Conservation (phyloP, 2,113 vertebrate species). For the Phainopepla nitens region DNA sequence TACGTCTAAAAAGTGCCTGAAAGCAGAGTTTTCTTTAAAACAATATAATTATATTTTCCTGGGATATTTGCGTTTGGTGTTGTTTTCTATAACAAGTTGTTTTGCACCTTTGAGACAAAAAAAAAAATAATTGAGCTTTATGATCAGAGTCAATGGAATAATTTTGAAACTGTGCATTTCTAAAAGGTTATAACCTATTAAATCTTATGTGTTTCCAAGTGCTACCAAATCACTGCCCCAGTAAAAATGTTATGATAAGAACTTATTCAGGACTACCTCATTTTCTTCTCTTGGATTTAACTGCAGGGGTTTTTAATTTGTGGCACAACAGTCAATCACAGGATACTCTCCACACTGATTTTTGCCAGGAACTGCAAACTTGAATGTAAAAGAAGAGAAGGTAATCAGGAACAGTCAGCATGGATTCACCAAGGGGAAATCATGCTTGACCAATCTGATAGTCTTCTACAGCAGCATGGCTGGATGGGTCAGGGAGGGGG, state of each 20-base stretch:
- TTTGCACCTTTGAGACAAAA: not conserved
- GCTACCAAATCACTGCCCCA: not conserved
- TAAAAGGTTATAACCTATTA: not conserved
- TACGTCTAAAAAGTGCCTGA: not conserved
- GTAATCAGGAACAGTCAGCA: not conserved
- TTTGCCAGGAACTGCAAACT: not conserved
- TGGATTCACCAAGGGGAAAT: not conserved
- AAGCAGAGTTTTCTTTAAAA: not conserved
- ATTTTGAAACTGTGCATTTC: not conserved
- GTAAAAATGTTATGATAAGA: not conserved
- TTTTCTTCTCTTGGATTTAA: not conserved
- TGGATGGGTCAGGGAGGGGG: not conserved
- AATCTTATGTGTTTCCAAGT: not conserved
- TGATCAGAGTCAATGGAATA: not conserved
- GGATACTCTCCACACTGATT: not conserved
- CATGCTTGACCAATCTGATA: not conserved
- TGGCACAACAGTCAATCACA: not conserved
- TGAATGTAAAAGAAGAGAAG: not conserved
- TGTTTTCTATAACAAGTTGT: not conserved
- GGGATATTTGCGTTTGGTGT: not conserved
- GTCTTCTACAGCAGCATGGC: not conserved
- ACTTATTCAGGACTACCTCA: not conserved
- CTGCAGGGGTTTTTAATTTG: not conserved
- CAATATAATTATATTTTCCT: accelerated
- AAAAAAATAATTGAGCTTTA: not conserved